These are phyloP conservation scores for Tuta absoluta DNA, from an alignment of 2,888 invertebrate genomes.

Conservation along the genomic window DNA sequence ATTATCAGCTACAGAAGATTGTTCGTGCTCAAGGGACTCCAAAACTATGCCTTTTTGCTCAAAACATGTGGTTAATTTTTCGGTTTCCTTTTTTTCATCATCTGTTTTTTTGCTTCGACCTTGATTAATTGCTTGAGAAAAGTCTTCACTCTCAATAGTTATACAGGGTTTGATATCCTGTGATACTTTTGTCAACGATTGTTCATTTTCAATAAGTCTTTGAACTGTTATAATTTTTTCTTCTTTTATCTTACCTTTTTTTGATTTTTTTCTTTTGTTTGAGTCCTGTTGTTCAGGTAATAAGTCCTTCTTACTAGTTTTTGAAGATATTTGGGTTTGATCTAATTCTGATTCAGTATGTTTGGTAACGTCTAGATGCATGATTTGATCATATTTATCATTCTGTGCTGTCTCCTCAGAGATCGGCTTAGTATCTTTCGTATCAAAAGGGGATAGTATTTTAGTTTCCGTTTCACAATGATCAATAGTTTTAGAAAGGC, in stretches of 20 bases:
- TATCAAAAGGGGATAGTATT: not conserved
- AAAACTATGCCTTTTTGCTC: not conserved
- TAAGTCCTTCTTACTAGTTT: not conserved
- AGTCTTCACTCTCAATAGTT: not conserved
- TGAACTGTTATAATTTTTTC: not conserved
- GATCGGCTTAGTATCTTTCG: not conserved
- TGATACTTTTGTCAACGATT: not conserved
- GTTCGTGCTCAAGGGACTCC: not conserved
- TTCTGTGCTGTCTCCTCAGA: not conserved
- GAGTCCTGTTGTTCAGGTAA: not conserved
- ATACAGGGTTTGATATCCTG: not conserved
- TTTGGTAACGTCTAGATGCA: not conserved
- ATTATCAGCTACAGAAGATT: not conserved
- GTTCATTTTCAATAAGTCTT: not conserved
- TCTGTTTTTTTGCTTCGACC: not conserved
- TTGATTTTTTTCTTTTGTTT: not conserved
- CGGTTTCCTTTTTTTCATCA: not conserved
- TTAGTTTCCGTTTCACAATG: not conserved
- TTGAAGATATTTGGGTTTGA: not conserved
- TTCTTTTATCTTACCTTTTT: not conserved
- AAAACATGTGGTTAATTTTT: not conserved
- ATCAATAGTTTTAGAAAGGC: not conserved
- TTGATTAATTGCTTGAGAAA: not conserved
- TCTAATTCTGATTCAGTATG: not conserved
- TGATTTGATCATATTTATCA: not conserved